Base-by-base conservation (phyloP, 1,140 invertebrate species). In the Leptinotarsa undecemlineata region DNA sequence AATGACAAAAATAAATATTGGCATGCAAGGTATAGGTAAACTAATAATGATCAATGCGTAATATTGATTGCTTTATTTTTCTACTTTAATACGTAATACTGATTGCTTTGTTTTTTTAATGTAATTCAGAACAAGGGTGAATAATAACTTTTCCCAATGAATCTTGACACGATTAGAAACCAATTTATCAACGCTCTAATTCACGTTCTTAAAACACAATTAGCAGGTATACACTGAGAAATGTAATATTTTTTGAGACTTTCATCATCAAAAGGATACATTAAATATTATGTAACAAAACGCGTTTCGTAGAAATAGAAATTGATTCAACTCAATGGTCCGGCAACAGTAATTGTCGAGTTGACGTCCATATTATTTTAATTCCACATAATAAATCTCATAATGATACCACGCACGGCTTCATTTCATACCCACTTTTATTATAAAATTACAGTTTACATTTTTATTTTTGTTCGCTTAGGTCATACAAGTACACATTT, bases 281-380 rank as follows among this genome's bases (percentile, higher is more conserved):
- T 57, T 57, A 57, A 57, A 57, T 17, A 57, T 57, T 57, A 66
- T 33, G 26, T 66, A 66, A 66, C 15, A 21, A 62, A 19, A n/a
- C 20, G n/a, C 48, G 48, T 70, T 60, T 70, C 48, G 21, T 14
- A 68, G 15, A 68, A 68, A 68, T 68, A 48, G 51, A 57, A 57
- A 57, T 57, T 57, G 51, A 57, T 57, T 19, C 51, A 57, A 57
- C n/a, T 19, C 51, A 57, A 57, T 57, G 51, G n/a, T 14, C 26
- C 15, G 47, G 15, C 51, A 48, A 15, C 19, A 26, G 33, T 51
- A 70, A 70, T 70, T 60, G 48, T 60, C 23, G n/a, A 70, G 47
- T 70, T 70, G 48, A 70, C 68, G 68, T 70, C 51, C 68, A 68
- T 60, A 60, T 70, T 57, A 70, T 70, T 57, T 70, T 70, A 68